These are phyloP conservation scores for Actinia equina DNA, from an alignment of 64 coral and sea anemone species.

Conservation along the genomic window DNA sequence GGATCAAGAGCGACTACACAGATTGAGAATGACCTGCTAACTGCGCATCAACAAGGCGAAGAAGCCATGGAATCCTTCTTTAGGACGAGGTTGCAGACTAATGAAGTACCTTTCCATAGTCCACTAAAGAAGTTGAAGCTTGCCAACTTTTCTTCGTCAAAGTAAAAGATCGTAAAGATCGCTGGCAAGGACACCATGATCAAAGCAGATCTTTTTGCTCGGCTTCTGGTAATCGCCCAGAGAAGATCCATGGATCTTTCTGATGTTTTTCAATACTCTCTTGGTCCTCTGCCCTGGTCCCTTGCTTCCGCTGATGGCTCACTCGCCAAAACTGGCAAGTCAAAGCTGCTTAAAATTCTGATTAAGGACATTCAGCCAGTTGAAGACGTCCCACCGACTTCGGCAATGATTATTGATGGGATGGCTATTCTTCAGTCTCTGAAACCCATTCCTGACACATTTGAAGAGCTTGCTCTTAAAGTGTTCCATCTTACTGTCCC, in stretches of 20 bases:
- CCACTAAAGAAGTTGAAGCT: constrained; percentile 13
- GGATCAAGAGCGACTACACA: not conserved
- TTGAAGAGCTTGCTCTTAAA: constrained; percentile 23
- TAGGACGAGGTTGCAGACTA: not conserved
- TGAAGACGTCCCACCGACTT: not conserved
- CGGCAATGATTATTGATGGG: constrained; percentile 18
- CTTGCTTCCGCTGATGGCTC: constrained; percentile 34
- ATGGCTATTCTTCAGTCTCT: constrained; percentile 32
- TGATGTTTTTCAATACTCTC: constrained; percentile 26
- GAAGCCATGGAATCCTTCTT: not conserved
- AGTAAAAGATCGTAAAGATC: constrained; percentile 4
- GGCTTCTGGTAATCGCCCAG: constrained; percentile 40
- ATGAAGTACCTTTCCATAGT: not conserved
- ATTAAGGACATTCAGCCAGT: constrained; percentile 25
- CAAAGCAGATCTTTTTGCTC: constrained; percentile 66
- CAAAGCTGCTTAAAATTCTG: constrained; percentile 27
- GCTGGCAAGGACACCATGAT: constrained; percentile 42
- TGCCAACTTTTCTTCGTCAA: not conserved
- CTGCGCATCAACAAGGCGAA: constrained; percentile 2
- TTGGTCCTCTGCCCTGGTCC: constrained; percentile 62
- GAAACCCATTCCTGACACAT: constrained; percentile 29
- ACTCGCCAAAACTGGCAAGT: constrained; percentile 36
- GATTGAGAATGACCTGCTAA: constrained; percentile 7
- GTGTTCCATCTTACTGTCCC: constrained; percentile 23
- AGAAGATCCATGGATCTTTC: constrained; percentile 44